Percentiles rank a stretch among this genome's conserved stretches.
Evolutionary conservation across 2,113 vertebrate genomes (phyloP).

Genomic region (Pristiophorus japonicus): DNA sequence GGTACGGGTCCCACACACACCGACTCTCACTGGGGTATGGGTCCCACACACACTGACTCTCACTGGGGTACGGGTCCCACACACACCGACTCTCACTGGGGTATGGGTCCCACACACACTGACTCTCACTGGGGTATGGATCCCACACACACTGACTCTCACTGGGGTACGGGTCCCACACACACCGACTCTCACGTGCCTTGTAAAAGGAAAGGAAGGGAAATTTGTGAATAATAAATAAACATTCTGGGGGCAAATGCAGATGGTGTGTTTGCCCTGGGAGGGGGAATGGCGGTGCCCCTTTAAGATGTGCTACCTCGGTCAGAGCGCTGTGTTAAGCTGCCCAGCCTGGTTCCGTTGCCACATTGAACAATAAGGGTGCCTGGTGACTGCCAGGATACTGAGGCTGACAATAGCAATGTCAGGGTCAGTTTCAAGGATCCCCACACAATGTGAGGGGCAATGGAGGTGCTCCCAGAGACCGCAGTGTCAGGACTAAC

Average conservation of each 20-base stretch:
- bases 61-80: too few species aligned
- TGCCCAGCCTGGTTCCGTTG: not conserved
- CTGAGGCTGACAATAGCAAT: not conserved
- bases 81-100: not conserved
- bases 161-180: not conserved
- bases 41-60: not conserved
- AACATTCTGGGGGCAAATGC: not conserved
- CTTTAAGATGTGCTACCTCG: not conserved
- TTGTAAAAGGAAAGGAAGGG: not conserved
- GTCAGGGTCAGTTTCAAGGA: conserved; percentile 19
- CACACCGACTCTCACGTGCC: not conserved
- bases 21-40: not conserved
- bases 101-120: not conserved
- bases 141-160: not conserved
- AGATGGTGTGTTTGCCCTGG: not conserved
- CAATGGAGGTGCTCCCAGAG: not conserved
- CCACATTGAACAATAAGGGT: not conserved
- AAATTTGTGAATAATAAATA: not conserved
- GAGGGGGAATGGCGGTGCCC: not conserved
- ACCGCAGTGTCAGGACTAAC: not conserved
- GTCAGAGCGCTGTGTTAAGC: not conserved
- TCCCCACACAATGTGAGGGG: not conserved
- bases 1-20: too few species aligned
- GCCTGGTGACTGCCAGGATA: not conserved
- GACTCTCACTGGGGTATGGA: not conserved